A percentile compares a stretch with the other conserved stretches of the same genome.
Conservation (phyloP, 2,113 vertebrate species). For the Hippopotamus amphibius region DNA sequence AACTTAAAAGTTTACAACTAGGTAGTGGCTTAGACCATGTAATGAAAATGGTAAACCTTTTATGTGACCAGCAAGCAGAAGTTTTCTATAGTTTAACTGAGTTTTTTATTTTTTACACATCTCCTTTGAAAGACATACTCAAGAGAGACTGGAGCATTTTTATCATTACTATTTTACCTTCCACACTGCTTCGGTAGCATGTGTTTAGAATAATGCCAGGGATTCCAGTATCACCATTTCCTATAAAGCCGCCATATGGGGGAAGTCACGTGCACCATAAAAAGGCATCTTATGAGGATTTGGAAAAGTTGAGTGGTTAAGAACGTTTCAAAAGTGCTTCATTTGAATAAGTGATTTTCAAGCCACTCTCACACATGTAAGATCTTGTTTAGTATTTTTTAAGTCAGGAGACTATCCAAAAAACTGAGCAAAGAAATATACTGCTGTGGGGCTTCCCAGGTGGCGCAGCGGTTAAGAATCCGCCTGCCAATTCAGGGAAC, state of each 20-base stretch:
- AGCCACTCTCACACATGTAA: background rate
- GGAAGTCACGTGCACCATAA: background rate
- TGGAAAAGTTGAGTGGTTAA: background rate
- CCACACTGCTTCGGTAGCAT: background rate
- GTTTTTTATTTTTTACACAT: background rate
- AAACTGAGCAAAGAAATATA: background rate
- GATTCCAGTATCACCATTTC: background rate
- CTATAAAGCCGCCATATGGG: background rate
- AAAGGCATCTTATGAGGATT: background rate
- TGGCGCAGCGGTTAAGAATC: no score
- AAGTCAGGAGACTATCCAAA: background rate
- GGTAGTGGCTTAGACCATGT: background rate
- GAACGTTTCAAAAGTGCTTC: slow-evolving; percentile 27
- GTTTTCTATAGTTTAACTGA: background rate
- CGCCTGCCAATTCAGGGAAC: no score
- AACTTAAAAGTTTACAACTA: background rate
- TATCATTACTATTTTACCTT: background rate
- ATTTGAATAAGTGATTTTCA: background rate
- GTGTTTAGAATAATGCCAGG: background rate
- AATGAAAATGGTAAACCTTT: background rate
- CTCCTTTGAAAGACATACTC: slow-evolving; percentile 47
- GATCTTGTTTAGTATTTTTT: background rate
- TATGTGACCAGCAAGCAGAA: background rate
- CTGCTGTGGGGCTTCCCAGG: background rate
- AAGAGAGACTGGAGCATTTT: background rate